Evolutionary conservation across 2,797 vertebrate genomes (phyloP).

Genomic region (Tragelaphus eurycerus): DNA sequence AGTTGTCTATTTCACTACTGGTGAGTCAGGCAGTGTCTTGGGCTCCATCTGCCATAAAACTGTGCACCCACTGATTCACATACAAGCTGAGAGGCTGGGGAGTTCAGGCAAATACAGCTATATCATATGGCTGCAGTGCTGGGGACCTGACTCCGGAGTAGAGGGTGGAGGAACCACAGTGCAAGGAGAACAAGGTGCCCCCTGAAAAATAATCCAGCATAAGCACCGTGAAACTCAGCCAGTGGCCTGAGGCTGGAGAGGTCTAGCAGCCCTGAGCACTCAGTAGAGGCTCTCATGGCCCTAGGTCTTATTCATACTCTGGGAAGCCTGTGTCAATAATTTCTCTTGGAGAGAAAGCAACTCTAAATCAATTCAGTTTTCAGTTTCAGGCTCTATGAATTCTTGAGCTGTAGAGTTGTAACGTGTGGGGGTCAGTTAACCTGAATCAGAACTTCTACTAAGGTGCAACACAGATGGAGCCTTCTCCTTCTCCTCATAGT

Average conservation of each 20-base stretch:
- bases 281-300: background rate
- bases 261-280: background rate
- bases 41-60: background rate
- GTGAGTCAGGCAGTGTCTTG: background rate
- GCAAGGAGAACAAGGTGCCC: background rate
- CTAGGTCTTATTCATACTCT: background rate
- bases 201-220: background rate
- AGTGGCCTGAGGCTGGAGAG: background rate
- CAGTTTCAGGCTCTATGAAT: background rate
- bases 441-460: background rate
- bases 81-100: background rate
- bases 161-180: background rate
- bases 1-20: background rate
- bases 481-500: background rate
- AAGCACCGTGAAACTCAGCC: background rate
- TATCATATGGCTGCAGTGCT: background rate
- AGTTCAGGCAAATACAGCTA: background rate
- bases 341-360: background rate
- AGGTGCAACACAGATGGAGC: background rate
- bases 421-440: too few species aligned
- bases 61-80: background rate
- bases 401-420: background rate
- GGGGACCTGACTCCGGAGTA: too few species aligned
- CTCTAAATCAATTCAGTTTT: background rate
- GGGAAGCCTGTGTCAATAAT: background rate